A percentile compares a stretch with the other conserved stretches of the same genome.
These are phyloP conservation scores for Ephydatia muelleri DNA, from an alignment of 37 sponge, comb jelly and placozoan species.

Conservation along the genomic window DNA sequence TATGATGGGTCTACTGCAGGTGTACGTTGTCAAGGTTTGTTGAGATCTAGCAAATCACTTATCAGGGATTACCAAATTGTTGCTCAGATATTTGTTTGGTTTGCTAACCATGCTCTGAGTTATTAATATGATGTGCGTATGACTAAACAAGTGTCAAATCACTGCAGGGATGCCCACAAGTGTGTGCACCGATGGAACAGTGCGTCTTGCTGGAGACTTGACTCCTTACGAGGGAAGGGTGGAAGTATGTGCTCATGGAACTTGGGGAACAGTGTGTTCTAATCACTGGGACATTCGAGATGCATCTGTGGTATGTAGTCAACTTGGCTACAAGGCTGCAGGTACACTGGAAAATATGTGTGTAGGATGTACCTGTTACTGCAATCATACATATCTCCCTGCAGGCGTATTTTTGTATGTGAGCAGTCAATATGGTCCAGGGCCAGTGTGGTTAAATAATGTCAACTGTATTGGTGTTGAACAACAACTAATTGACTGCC, in stretches of 20 bases:
- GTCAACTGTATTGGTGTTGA: neutral
- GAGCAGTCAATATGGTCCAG: neutral
- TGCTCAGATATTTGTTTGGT: no score
- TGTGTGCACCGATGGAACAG: neutral
- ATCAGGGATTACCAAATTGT: no score
- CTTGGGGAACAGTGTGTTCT: constrained; percentile 43
- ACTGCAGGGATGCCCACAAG: neutral
- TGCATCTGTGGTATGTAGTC: constrained; percentile 6
- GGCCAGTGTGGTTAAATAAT: neutral
- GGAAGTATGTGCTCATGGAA: constrained; percentile 39
- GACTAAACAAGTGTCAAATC: no score
- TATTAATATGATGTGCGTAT: no score
- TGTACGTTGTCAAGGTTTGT: neutral
- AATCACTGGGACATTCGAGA: constrained; percentile 24
- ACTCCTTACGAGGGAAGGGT: constrained; percentile 29
- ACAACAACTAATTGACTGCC: neutral
- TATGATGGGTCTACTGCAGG: neutral
- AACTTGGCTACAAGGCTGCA: neutral
- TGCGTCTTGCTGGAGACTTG: constrained; percentile 18
- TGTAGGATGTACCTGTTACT: neutral
- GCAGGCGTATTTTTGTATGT: neutral
- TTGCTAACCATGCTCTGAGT: no score
- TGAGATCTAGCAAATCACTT: no score
- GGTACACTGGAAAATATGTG: neutral
- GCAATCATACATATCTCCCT: no score